phyloP scores from a whole-genome alignment of 2,797 vertebrate species.

The Aplochiton taeniatus region DNA sequence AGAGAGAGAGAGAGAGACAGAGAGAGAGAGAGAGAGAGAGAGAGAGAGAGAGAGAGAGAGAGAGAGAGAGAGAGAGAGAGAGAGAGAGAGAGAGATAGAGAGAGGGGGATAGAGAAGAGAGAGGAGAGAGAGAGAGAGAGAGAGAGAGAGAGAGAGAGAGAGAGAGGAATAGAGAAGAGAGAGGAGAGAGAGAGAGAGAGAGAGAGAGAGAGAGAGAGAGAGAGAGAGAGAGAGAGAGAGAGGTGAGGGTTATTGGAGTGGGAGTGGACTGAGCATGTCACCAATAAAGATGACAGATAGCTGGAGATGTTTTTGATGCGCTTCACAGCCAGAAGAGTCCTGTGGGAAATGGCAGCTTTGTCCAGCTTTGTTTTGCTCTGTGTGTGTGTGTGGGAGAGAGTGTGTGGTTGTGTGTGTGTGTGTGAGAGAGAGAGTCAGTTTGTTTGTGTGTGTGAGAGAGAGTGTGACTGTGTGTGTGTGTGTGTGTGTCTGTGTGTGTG shows the following conservation, averaged over 20 bases:
- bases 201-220: slow-evolving; percentile 40
- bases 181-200: slow-evolving; percentile 15
- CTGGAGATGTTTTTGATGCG: too few species aligned
- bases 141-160: neutral
- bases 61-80: slow-evolving; percentile 4
- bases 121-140: neutral
- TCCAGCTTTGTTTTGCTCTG: neutral
- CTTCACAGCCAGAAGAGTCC: too few species aligned
- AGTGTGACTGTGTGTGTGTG: neutral
- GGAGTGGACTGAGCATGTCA: neutral
- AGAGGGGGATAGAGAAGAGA: slow-evolving; percentile 15
- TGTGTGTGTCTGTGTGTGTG: slow-evolving; percentile 1
- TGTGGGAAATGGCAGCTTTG: too few species aligned
- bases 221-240: neutral
- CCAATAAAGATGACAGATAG: too few species aligned
- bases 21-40: too few species aligned
- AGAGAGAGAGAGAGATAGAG: slow-evolving; percentile 7
- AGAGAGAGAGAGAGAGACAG: neutral
- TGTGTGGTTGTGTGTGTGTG: too few species aligned
- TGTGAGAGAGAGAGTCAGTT: neutral
- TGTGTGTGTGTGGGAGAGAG: too few species aligned
- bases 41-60: too few species aligned
- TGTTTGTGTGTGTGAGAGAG: neutral
- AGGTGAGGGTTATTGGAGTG: neutral
- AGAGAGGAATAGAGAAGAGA: neutral